These are phyloP conservation scores for Psilopsiagon aymara DNA, from an alignment of 2,113 vertebrate genomes.

Conservation along the genomic window DNA sequence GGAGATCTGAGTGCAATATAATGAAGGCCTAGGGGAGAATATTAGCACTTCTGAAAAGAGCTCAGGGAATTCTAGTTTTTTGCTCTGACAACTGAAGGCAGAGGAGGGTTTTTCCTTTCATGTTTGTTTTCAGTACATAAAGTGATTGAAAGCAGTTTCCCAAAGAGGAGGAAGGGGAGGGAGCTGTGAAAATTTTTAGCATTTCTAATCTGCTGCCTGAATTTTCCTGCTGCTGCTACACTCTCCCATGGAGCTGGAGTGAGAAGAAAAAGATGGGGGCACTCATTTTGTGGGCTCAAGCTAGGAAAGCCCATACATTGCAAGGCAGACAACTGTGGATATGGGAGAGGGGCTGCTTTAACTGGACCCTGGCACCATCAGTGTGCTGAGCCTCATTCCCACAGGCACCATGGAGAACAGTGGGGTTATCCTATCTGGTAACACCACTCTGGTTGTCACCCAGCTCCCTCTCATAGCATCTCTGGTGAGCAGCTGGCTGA, in stretches of 20 bases:
- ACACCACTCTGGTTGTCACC: not conserved
- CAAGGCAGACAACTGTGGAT: accelerated
- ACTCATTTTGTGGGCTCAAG: not conserved
- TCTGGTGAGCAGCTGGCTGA: not conserved
- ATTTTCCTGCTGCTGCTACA: not conserved
- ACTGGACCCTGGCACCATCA: not conserved
- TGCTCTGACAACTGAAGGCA: conserved; percentile 69
- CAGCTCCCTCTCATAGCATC: not conserved
- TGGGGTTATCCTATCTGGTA: accelerated
- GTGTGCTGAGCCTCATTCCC: accelerated
- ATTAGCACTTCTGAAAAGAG: conserved; percentile 72
- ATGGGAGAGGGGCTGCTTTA: not conserved
- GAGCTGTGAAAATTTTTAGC: conserved; percentile 5
- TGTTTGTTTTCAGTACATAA: conserved; percentile 70
- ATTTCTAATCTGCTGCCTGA: conserved; percentile 44
- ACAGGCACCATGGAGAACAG: not conserved
- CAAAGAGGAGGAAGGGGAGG: conserved; percentile 2
- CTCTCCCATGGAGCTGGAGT: not conserved
- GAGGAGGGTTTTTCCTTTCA: conserved; percentile 65
- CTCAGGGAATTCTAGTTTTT: conserved; percentile 68
- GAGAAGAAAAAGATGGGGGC: not conserved
- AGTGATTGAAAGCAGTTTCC: conserved; percentile 65
- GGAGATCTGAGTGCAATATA: conserved; percentile 51
- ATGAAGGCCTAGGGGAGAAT: conserved; percentile 67
- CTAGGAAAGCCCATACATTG: not conserved